Base-by-base conservation (phyloP, 2,113 vertebrate genomes). In the Delphinus delphis region DNA sequence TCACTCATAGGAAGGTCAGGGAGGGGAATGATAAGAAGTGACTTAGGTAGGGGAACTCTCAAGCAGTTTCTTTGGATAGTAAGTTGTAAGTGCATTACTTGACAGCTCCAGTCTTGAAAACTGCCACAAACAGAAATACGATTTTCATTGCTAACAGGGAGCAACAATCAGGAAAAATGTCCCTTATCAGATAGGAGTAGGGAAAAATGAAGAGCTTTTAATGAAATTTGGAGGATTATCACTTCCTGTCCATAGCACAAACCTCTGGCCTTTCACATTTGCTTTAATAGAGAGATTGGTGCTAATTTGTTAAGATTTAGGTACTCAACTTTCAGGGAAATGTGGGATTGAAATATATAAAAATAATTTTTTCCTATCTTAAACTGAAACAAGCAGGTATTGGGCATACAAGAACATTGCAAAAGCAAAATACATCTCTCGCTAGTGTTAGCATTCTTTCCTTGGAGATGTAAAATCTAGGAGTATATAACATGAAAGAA, bases 221-320 rank as follows among this genome's bases (percentile, higher is more conserved):
- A 87, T 67, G 50, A 90, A 91, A 94, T 85, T 74, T 89, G 33
- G 55, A 89, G 67, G 47, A 77, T 53, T 60, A 81, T 65, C 44
- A 53, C 44, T 93, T 93, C 41, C 81, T 87, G n/a, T 89, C 63
- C 84, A 13, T 21, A 44, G 31, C 36, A 44, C 21, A 81, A 82
- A 96, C 25, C 70, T 95, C 77, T 96, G 73, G 28, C 44, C 85
- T 93, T 95, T 80, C 92, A n/a, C 28, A 47, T 89, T 95, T 90
- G 26, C 44, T 92, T 87, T 87, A 83, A 86, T 36, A 80, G 92
- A 94, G 25, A 90, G 80, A 81, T 80, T 53, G 21, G 60, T 76
- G 33, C 38, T 65, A 92, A 94, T 80, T 88, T n/a, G 21, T 26
- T 92, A 79, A 87, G 38, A 94, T 84, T 74, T 90, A 88, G 47